Conservation (phyloP, 2,888 invertebrate genomes). For the Eristalis tenax region DNA sequence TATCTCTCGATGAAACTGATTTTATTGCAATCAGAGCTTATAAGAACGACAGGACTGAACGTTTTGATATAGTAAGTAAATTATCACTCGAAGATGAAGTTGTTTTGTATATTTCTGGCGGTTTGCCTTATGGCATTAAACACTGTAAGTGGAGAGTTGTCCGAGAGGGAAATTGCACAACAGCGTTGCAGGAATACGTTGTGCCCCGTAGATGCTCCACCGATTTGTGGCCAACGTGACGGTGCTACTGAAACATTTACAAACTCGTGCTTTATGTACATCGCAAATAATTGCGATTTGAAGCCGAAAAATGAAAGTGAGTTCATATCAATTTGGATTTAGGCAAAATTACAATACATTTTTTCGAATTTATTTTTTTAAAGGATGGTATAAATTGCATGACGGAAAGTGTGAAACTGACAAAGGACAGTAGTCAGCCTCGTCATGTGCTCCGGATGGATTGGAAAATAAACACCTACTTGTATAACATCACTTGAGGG, state of each 20-base stretch:
- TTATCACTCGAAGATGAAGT: not conserved
- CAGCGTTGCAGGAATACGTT: constrained; percentile 14
- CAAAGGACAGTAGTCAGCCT: not conserved
- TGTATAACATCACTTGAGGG: no score
- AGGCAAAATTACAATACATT: not conserved
- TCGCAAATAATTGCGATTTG: constrained; percentile 24
- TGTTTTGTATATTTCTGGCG: not conserved
- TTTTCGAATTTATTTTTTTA: not conserved
- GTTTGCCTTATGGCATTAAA: not conserved
- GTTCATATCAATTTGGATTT: not conserved
- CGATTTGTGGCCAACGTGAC: not conserved
- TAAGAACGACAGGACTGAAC: no score
- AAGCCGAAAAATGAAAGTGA: constrained; percentile 9
- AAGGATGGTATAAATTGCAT: not conserved
- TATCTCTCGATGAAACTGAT: not conserved
- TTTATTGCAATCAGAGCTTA: not conserved
- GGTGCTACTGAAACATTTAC: not conserved
- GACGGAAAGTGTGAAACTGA: not conserved
- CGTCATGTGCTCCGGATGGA: not conserved
- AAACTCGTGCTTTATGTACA: constrained; percentile 24
- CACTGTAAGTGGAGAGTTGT: not conserved
- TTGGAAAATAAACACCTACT: not conserved
- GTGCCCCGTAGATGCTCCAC: constrained; percentile 2
- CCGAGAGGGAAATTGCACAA: not conserved
- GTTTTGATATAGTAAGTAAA: no score